phyloP scores from a whole-genome alignment of 2,888 invertebrate species.

The Eupithecia inturbata region DNA sequence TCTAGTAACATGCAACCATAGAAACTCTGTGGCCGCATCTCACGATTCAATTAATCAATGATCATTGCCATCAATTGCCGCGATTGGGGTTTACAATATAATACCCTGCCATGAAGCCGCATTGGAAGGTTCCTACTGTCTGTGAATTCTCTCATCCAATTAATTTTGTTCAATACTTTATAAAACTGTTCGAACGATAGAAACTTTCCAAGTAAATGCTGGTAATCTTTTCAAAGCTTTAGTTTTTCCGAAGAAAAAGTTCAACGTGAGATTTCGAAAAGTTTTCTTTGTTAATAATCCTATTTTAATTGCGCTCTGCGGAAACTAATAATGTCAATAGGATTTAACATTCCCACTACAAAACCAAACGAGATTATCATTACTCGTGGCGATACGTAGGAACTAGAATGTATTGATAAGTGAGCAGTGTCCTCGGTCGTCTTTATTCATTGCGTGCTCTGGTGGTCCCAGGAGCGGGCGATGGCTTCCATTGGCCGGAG shows the following conservation, averaged over 20 bases:
- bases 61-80: background rate
- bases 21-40: background rate
- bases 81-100: background rate
- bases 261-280: background rate
- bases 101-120: background rate
- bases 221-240: slow-evolving; percentile 23
- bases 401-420: too few species aligned
- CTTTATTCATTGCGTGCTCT: slow-evolving; percentile 57
- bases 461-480: slow-evolving; percentile 49
- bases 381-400: too few species aligned
- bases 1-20: background rate
- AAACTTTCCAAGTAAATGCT: slow-evolving; percentile 35
- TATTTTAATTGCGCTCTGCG: background rate
- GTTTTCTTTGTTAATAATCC: slow-evolving; percentile 17
- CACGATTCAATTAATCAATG: background rate
- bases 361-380: background rate
- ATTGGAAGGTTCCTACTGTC: background rate
- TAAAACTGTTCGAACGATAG: slow-evolving; percentile 12
- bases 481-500: slow-evolving; percentile 50
- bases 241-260: slow-evolving; percentile 1
- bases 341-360: background rate
- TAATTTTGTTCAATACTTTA: slow-evolving; percentile 5
- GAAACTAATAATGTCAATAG: background rate
- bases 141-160: slow-evolving; percentile 7
- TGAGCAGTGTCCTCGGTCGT: slow-evolving; percentile 20